phyloP scores from a whole-genome alignment of 2,888 invertebrate species.

The Coelopa pilipes region DNA sequence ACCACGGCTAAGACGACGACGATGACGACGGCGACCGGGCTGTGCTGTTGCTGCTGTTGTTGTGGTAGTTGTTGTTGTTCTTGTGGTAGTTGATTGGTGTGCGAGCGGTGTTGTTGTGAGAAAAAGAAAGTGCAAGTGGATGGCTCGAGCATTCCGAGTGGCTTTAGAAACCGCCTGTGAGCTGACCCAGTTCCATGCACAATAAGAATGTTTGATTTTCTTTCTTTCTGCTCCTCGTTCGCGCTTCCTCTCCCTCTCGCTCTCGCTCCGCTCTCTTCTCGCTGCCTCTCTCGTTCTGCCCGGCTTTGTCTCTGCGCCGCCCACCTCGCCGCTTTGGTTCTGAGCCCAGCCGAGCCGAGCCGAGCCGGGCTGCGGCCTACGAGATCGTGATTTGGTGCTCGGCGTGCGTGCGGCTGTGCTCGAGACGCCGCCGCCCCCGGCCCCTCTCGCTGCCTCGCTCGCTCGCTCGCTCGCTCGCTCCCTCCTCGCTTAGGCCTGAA shows the following conservation, averaged over 20 bases:
- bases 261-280: not conserved
- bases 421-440: not conserved
- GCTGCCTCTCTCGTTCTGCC: not conserved
- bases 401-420: not conserved
- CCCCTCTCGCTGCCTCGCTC: not conserved
- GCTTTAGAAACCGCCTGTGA: conserved; percentile 35
- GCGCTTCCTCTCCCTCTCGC: conserved; percentile 6
- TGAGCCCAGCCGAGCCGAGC: conserved; percentile 37
- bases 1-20: conserved; percentile 7
- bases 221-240: conserved; percentile 16
- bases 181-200: conserved; percentile 56
- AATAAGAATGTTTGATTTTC: conserved; percentile 56
- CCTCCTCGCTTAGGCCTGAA: too few relatives aligned
- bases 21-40: not conserved
- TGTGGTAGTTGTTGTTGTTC: conserved; percentile 12
- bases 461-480: too few relatives aligned
- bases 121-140: conserved; percentile 66
- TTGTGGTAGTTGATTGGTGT: not conserved
- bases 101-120: conserved; percentile 20
- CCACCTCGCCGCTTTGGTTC: conserved; percentile 36
- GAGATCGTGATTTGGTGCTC: conserved; percentile 1
- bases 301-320: too few relatives aligned
- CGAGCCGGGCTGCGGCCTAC: not conserved
- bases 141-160: conserved; percentile 62
- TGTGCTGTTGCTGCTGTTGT: conserved; percentile 12